phyloP scores from a whole-genome alignment of 2,888 invertebrate species.

The Cosmia trapezina region DNA sequence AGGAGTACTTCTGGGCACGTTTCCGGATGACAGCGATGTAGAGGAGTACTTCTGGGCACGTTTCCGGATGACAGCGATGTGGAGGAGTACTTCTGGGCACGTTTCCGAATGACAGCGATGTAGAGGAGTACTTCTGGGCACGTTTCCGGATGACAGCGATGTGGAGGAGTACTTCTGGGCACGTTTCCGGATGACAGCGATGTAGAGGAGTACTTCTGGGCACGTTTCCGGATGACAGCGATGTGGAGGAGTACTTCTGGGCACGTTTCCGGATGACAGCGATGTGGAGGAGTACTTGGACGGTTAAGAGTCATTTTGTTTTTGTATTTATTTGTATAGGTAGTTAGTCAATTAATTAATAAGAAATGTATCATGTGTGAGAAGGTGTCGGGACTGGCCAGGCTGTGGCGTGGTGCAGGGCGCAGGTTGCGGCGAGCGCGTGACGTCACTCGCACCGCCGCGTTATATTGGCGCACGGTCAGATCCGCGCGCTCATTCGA shows the following conservation, averaged over 20 bases:
- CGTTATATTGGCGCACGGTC: slow-evolving; percentile 77
- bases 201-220: too few species aligned
- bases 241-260: background rate
- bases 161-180: too few species aligned
- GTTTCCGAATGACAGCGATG: too few species aligned
- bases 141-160: too few species aligned
- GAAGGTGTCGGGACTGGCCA: slow-evolving; percentile 2
- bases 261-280: background rate
- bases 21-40: too few species aligned
- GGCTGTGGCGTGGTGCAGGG: slow-evolving; percentile 46
- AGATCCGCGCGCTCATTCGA: slow-evolving; percentile 79
- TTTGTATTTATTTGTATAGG: background rate
- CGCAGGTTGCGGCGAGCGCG: slow-evolving; percentile 57
- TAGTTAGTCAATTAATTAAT: background rate
- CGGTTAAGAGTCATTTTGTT: background rate
- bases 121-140: too few species aligned
- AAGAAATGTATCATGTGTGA: background rate
- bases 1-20: too few species aligned
- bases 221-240: too few species aligned
- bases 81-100: too few species aligned
- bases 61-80: too few species aligned
- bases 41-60: too few species aligned
- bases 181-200: too few species aligned
- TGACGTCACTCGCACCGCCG: slow-evolving; percentile 75
- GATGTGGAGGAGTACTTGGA: background rate